Conservation (phyloP, 2,888 invertebrate genomes). For the Stenodera caucasica region DNA sequence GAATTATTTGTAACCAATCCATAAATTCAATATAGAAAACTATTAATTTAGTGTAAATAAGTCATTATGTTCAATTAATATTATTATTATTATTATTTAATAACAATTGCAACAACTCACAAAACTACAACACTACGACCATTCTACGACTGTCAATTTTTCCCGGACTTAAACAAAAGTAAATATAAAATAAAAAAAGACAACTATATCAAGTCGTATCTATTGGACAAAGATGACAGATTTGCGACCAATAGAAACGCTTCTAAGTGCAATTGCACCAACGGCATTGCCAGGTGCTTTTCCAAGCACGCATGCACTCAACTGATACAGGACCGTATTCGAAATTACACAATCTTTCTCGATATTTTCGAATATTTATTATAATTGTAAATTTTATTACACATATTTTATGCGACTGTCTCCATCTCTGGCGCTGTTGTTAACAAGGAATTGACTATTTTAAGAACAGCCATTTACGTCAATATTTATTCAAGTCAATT, state of each 20-base stretch:
- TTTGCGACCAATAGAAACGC: background rate
- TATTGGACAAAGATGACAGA: background rate
- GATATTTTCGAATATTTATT: too few relatives aligned
- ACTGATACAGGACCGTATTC: background rate
- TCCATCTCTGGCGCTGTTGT: too few relatives aligned
- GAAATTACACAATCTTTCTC: too few relatives aligned
- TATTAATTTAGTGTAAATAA: too few relatives aligned
- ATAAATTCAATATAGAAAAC: too few relatives aligned
- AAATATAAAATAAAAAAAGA: background rate
- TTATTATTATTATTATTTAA: background rate
- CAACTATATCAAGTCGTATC: background rate
- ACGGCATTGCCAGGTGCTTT: background rate
- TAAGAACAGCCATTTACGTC: too few relatives aligned
- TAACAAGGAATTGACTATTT: too few relatives aligned
- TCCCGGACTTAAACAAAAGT: background rate
- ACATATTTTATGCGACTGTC: too few relatives aligned
- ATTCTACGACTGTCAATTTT: background rate
- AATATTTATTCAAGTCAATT: too few relatives aligned
- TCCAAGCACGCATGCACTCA: background rate
- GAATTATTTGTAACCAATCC: too few relatives aligned
- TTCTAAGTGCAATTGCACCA: background rate
- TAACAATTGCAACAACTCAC: background rate
- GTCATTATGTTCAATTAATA: too few relatives aligned
- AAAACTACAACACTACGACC: background rate
- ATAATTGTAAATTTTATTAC: too few relatives aligned